Evolutionary conservation across 2,113 vertebrate genomes (phyloP).

Genomic region (Odocoileus hemionus): DNA sequence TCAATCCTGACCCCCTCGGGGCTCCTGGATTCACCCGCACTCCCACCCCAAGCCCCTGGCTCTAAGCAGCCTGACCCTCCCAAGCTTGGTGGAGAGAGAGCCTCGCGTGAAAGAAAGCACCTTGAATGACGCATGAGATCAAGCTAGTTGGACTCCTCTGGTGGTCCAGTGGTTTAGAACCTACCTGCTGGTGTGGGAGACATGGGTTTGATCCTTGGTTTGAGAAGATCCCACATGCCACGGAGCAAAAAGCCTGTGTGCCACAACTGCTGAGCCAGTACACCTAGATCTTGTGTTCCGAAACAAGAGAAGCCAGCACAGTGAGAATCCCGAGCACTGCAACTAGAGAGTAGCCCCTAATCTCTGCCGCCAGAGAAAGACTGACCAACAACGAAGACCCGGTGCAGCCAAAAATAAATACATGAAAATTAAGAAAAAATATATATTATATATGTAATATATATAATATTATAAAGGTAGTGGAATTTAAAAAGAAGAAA

Average conservation of each 20-base stretch:
- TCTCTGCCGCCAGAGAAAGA: not conserved
- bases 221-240: not conserved
- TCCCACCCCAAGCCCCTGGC: accelerated
- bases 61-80: not conserved
- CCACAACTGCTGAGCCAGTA: not conserved
- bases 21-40: not conserved
- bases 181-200: not conserved
- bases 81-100: not conserved
- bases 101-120: not conserved
- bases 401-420: not conserved
- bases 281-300: not conserved
- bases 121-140: not conserved
- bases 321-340: not conserved
- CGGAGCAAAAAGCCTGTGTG: not conserved
- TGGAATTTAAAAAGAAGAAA: not conserved
- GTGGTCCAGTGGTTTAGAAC: not conserved
- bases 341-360: not conserved
- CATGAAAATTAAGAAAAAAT: not conserved
- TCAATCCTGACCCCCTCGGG: too few relatives aligned
- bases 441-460: not conserved
- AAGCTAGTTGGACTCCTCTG: not conserved
- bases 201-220: not conserved
- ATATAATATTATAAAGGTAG: not conserved
- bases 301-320: not conserved
- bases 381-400: not conserved